Percentiles rank a stretch among this genome's conserved stretches.
phyloP scores from a whole-genome alignment of 1,140 invertebrate species.

The Drosophila prosaltans region DNA sequence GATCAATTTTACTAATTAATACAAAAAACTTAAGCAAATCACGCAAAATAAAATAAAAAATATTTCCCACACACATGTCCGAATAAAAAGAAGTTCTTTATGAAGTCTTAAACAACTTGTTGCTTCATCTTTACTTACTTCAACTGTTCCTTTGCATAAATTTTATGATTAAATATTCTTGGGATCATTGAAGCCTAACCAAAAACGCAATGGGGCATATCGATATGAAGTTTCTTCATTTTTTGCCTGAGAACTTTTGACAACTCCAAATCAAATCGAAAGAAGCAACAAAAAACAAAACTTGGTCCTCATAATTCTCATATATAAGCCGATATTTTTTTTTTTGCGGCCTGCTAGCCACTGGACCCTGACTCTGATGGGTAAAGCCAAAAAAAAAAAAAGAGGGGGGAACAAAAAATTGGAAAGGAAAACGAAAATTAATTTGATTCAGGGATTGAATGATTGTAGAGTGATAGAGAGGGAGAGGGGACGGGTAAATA shows the following conservation, averaged over 20 bases:
- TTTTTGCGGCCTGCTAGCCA: slow-evolving; percentile 40
- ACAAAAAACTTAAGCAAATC: slow-evolving; percentile 28
- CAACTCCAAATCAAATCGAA: slow-evolving; percentile 55
- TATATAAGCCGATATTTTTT: slow-evolving; percentile 5
- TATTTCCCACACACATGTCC: slow-evolving; percentile 60
- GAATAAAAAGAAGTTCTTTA: slow-evolving; percentile 44
- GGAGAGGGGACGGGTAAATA: background rate
- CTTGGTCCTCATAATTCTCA: slow-evolving; percentile 23
- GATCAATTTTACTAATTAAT: slow-evolving; percentile 58
- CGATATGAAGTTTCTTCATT: slow-evolving; percentile 19
- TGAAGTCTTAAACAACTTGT: slow-evolving; percentile 8
- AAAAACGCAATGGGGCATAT: slow-evolving; percentile 49
- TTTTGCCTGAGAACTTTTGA: slow-evolving; percentile 28
- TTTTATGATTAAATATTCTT: slow-evolving; percentile 64
- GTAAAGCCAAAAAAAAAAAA: background rate
- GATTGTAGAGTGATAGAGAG: background rate
- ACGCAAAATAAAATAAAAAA: slow-evolving; percentile 21
- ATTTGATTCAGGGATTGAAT: slow-evolving; percentile 38
- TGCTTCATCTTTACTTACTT: slow-evolving; percentile 9
- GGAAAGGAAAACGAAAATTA: slow-evolving; percentile 43
- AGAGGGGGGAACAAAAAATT: background rate
- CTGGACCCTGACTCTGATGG: slow-evolving; percentile 28
- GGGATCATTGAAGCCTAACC: slow-evolving; percentile 63
- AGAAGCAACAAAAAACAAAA: slow-evolving; percentile 1
- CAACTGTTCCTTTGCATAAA: slow-evolving; percentile 53